A percentile compares a stretch with the other conserved stretches of the same genome.
Conservation (phyloP, 2,797 vertebrate genomes). For the Mus caroli region DNA sequence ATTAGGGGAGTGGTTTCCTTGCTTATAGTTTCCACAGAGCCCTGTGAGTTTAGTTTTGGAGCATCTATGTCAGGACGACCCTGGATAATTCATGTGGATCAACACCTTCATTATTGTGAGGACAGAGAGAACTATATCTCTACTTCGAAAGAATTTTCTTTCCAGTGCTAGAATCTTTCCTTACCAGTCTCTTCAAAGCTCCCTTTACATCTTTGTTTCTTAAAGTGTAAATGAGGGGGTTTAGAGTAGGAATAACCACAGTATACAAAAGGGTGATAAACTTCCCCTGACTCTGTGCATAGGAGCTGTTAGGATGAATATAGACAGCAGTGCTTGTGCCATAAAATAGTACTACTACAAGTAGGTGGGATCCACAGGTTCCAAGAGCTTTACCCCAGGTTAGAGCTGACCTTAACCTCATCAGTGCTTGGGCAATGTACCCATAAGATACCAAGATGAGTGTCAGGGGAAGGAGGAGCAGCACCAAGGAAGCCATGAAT, state of each 20-base stretch:
- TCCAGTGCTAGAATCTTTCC: background rate
- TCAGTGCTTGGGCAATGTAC: slow-evolving; percentile 49
- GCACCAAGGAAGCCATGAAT: slow-evolving; percentile 55
- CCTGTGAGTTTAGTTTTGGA: background rate
- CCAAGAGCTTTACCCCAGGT: slow-evolving; percentile 77
- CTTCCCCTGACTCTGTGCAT: slow-evolving; percentile 44
- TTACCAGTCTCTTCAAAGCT: slow-evolving; percentile 37
- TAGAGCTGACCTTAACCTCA: slow-evolving; percentile 68
- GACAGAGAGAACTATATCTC: background rate
- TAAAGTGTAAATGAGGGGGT: slow-evolving; percentile 70
- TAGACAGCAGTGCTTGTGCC: slow-evolving; percentile 61
- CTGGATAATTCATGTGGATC: background rate
- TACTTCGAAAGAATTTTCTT: background rate
- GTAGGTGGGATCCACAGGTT: slow-evolving; percentile 76
- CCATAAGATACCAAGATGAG: slow-evolving; percentile 67
- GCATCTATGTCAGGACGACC: background rate
- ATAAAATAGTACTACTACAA: slow-evolving; percentile 70
- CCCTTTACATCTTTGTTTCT: slow-evolving; percentile 78
- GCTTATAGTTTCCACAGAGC: background rate
- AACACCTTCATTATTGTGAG: background rate
- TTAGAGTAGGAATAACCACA: slow-evolving; percentile 30
- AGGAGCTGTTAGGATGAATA: slow-evolving; percentile 65
- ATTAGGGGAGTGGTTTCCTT: background rate
- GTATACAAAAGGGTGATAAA: slow-evolving; percentile 69
- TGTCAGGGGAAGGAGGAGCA: slow-evolving; percentile 42